phyloP scores from a whole-genome alignment of 2,113 vertebrate genomes.

The Ariopsis seemanni region DNA sequence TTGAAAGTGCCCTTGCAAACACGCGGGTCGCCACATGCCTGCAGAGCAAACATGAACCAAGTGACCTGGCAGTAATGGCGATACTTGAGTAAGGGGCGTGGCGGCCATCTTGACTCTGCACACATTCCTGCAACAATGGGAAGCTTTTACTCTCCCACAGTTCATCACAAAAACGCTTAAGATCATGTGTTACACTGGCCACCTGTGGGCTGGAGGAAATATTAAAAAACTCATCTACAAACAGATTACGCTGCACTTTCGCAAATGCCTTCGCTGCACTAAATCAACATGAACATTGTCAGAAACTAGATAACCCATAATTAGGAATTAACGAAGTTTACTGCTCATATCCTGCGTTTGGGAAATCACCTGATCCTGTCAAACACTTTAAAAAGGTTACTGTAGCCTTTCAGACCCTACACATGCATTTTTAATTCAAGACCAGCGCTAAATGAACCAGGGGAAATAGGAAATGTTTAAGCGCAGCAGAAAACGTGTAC shows the following conservation, averaged over 20 bases:
- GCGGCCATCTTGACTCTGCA: constrained; percentile 26
- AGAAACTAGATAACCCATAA: not conserved
- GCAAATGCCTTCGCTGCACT: not conserved
- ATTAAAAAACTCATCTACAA: constrained; percentile 23
- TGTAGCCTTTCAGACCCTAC: constrained; percentile 21
- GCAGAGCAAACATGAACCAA: constrained; percentile 47
- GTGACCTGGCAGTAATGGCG: constrained; percentile 25
- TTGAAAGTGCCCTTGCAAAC: constrained; percentile 46
- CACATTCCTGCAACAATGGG: constrained; percentile 50
- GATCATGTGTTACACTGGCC: constrained; percentile 16
- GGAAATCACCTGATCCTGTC: constrained; percentile 6
- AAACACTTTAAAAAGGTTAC: constrained; percentile 5
- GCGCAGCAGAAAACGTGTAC: constrained; percentile 60
- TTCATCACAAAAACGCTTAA: constrained; percentile 1
- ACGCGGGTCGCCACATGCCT: constrained; percentile 44
- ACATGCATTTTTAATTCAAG: constrained; percentile 43
- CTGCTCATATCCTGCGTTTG: constrained; percentile 8
- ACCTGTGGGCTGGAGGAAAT: constrained; percentile 34
- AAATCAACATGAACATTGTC: constrained; percentile 12
- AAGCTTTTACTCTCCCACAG: constrained; percentile 39
- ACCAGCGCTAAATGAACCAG: constrained; percentile 29
- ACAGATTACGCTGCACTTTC: constrained; percentile 20
- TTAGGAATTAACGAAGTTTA: constrained; percentile 25
- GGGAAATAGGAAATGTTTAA: constrained; percentile 42
- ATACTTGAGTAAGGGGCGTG: constrained; percentile 49